phyloP scores from a whole-genome alignment of 2,888 invertebrate species.

The Mesochorus sp. region DNA sequence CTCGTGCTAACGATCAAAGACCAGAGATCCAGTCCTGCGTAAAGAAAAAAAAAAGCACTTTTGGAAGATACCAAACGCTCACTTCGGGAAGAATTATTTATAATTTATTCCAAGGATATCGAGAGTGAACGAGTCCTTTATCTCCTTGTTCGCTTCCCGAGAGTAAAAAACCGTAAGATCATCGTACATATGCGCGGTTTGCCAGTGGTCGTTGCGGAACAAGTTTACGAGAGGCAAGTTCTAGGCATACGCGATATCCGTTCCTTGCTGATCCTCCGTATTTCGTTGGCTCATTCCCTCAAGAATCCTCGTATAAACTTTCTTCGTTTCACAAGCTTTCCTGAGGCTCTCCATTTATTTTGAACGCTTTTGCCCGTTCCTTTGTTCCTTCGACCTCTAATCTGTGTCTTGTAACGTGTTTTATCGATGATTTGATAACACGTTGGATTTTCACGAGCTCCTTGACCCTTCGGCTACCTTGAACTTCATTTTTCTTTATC shows the following conservation, averaged over 20 bases:
- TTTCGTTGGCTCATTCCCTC: not conserved
- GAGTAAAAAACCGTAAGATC: constrained; percentile 16
- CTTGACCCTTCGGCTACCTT: not conserved
- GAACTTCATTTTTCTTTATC: not conserved
- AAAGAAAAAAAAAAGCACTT: not conserved
- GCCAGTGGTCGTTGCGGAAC: constrained; percentile 5
- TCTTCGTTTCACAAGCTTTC: not conserved
- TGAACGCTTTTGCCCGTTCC: not conserved
- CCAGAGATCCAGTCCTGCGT: not conserved
- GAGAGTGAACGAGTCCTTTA: constrained; percentile 54
- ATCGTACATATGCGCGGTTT: constrained; percentile 13
- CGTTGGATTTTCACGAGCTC: not conserved
- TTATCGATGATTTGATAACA: not conserved
- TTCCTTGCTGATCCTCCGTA: not conserved
- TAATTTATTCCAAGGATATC: constrained; percentile 60
- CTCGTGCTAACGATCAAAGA: not conserved
- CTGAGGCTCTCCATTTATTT: constrained; percentile 2
- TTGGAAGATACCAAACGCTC: not conserved
- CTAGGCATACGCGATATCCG: constrained; percentile 26
- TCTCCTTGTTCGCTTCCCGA: constrained; percentile 13
- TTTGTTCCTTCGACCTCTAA: not conserved
- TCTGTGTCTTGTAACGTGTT: not conserved
- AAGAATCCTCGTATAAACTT: constrained; percentile 31
- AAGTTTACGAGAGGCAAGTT: constrained; percentile 46
- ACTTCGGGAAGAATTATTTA: constrained; percentile 21